Evolutionary conservation across 2,888 invertebrate species (phyloP), one percentile per base, ranked within the genome.

Genomic region (Chrysomela aeneicollis): DNA sequence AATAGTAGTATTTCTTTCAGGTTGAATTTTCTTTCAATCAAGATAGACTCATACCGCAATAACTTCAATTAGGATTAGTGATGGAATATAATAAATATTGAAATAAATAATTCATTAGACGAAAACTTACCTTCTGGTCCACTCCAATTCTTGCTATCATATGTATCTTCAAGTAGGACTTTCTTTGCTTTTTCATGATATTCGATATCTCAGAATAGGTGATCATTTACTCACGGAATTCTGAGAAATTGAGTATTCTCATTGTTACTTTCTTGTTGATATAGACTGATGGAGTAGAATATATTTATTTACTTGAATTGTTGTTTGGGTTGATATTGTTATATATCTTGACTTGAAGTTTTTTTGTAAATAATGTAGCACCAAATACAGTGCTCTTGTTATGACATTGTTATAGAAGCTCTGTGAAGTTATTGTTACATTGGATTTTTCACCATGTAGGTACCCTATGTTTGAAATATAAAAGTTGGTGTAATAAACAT

Each of bases 401-500:
- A 66, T 60, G 52, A 66, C 51, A 59, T 66, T 66, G 66, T 66
- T 66, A 66, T 53, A 51, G 42, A 57, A 58, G 63, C 63, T 63
- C 63, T 63, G 50, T 57, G 52, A 58, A 63, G 63, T 42, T 42
- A 42, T 42, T 42, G 42, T 42, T 42, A 42, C 15, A 35, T 62
- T 63, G 59, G 52, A 63, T 66, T 71, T 71, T 69, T 67, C 71
- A 69, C 67, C 66, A 67, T 68, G 67, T 71, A 68, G 42, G 42
- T 42, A 42, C 42, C 69, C 55, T 55, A 55, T 63, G 58, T 42
- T 42, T 42, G 42, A 42, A 42, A 42, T 63, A 63, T 69, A 65
- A 65, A 71, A 69, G 66, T 72, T 65, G 69, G 64, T 72, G 72
- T 72, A 72, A 69, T 67, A 71, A 71, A 70, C 65, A 68, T 67